phyloP scores from a whole-genome alignment of 2,888 invertebrate species.

The Adelognathus sp. region DNA sequence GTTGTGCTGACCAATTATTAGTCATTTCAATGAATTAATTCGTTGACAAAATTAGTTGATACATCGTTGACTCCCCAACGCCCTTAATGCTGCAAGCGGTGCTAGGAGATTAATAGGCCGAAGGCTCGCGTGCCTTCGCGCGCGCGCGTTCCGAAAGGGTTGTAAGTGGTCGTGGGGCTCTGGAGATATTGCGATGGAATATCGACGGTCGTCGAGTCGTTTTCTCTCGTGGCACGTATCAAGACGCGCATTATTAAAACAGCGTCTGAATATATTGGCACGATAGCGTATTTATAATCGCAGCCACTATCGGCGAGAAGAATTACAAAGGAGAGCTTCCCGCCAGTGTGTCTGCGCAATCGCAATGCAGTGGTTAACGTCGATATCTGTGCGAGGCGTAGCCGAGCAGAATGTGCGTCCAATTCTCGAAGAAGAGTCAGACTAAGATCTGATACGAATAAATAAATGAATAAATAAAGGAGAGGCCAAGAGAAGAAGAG shows the following conservation, averaged over 20 bases:
- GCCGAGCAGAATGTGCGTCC: slow-evolving; percentile 17
- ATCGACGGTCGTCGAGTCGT: neutral
- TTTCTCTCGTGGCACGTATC: slow-evolving; percentile 15
- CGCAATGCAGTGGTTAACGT: neutral
- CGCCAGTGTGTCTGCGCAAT: neutral
- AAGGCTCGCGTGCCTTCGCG: slow-evolving; percentile 28
- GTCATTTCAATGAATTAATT: too few species aligned
- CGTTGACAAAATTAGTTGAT: too few species aligned
- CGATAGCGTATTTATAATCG: slow-evolving; percentile 40
- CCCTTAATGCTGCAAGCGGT: neutral
- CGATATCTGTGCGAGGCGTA: slow-evolving; percentile 5
- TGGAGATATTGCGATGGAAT: neutral
- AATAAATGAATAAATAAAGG: slow-evolving; percentile 27
- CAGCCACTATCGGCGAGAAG: neutral
- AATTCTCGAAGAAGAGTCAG: neutral
- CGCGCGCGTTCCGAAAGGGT: slow-evolving; percentile 42
- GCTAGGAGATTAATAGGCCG: neutral
- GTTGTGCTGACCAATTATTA: too few species aligned
- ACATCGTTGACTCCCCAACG: too few species aligned
- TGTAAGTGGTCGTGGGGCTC: neutral
- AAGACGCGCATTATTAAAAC: neutral
- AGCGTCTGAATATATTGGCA: neutral
- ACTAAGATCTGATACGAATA: slow-evolving; percentile 34
- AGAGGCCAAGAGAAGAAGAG: neutral
- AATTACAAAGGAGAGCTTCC: slow-evolving; percentile 23